Percentiles rank a stretch among this genome's conserved stretches.
Conservation (phyloP, 35 echinoderm and acorn worm genomes). For the Eucidaris tribuloides region DNA sequence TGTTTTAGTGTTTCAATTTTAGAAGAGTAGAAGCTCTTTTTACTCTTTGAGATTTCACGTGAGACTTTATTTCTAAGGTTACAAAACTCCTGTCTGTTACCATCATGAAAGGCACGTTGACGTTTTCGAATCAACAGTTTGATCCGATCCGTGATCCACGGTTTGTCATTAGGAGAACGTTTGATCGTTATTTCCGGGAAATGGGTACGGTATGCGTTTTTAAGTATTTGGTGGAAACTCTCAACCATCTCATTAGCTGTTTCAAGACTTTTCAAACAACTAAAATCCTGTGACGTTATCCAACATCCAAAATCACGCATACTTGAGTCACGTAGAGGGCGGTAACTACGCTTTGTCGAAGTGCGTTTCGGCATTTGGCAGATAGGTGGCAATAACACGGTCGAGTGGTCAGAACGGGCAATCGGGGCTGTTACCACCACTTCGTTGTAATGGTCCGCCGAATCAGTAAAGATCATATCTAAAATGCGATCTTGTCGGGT, state of each 20-base stretch:
- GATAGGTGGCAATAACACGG: not conserved
- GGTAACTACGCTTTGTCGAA: not conserved
- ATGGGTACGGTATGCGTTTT: not conserved
- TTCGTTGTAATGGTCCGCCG: not conserved
- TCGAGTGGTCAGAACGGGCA: not conserved
- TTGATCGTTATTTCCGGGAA: not conserved
- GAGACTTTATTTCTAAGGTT: too few relatives aligned
- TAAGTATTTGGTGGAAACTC: not conserved
- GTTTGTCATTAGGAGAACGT: not conserved
- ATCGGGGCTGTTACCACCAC: not conserved
- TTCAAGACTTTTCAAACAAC: not conserved
- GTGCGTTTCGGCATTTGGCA: not conserved
- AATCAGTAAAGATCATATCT: not conserved
- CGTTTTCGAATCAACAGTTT: not conserved
- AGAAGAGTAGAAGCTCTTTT: too few relatives aligned
- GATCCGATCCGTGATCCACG: not conserved
- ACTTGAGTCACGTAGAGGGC: not conserved
- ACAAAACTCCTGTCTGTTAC: too few relatives aligned
- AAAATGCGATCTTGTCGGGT: not conserved
- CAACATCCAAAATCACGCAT: not conserved
- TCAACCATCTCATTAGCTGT: not conserved
- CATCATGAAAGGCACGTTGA: not conserved
- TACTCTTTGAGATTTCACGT: too few relatives aligned
- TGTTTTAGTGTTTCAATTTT: too few relatives aligned
- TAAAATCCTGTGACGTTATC: not conserved